Evolutionary conservation across 2,797 vertebrate genomes (phyloP).

Genomic region (Zenarchopterus dispar): DNA sequence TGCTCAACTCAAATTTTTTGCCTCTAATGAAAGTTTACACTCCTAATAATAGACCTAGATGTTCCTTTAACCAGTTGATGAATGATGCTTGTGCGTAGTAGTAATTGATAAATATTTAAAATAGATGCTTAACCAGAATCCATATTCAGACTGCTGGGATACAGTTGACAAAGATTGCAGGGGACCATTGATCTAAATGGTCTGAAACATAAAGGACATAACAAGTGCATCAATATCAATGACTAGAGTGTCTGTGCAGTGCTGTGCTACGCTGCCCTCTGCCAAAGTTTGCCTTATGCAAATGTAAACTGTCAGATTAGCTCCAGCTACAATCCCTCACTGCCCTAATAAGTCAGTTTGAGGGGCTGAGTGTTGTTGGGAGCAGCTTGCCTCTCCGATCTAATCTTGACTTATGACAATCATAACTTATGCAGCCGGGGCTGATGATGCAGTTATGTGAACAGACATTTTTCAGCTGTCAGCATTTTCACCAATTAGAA

Average conservation of each 20-base stretch:
- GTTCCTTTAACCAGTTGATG: too few species aligned
- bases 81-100: not conserved
- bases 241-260: constrained; percentile 4
- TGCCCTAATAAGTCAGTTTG: constrained; percentile 70
- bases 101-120: not conserved
- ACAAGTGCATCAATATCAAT: constrained; percentile 9
- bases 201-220: constrained; percentile 18
- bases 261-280: constrained; percentile 26
- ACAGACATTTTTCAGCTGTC: constrained; percentile 67
- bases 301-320: constrained; percentile 65
- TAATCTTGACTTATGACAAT: constrained; percentile 72
- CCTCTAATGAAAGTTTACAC: too few species aligned
- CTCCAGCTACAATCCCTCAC: constrained; percentile 60
- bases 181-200: constrained; percentile 4
- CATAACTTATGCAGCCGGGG: constrained; percentile 64
- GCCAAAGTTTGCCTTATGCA: constrained; percentile 47
- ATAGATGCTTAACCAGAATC: not conserved
- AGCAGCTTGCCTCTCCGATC: constrained; percentile 65
- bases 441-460: constrained; percentile 65
- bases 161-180: not conserved
- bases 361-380: constrained; percentile 65
- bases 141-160: not conserved
- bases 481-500: constrained; percentile 67
- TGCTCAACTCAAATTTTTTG: too few species aligned
- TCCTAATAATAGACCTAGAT: too few species aligned